phyloP scores from a whole-genome alignment of 2,797 vertebrate species.

The Peromyscus melanophrys region DNA sequence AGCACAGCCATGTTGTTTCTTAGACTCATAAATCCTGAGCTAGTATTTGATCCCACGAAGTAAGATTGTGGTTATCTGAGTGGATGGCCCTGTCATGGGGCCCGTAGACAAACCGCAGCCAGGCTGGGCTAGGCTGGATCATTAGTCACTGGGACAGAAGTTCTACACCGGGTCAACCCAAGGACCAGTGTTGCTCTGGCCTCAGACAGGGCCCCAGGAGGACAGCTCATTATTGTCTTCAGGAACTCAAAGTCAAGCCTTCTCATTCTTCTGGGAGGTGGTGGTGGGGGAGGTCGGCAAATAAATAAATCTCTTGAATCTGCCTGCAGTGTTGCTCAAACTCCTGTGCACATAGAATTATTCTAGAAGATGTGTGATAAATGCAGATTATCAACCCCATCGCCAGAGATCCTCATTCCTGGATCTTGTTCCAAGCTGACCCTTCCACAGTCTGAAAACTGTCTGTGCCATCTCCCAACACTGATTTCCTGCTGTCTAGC shows the following conservation, averaged over 20 bases:
- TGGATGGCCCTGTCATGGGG: conserved; percentile 88
- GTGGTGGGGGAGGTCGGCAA: conserved; percentile 25
- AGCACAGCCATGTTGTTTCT: conserved; percentile 88
- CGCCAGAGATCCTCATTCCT: neutral
- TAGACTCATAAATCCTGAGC: conserved; percentile 90
- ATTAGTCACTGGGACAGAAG: conserved; percentile 85
- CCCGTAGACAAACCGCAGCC: conserved; percentile 88
- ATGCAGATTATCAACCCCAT: neutral
- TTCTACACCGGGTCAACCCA: conserved; percentile 78
- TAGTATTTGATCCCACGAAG: conserved; percentile 87
- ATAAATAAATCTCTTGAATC: conserved; percentile 69
- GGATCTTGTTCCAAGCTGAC: conserved; percentile 1
- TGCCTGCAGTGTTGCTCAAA: conserved; percentile 36
- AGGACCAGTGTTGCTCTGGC: conserved; percentile 75
- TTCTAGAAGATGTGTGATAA: neutral
- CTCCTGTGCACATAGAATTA: neutral
- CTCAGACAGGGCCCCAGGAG: conserved; percentile 77
- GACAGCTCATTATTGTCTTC: conserved; percentile 79
- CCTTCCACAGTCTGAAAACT: neutral
- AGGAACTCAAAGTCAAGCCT: conserved; percentile 76
- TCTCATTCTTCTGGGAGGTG: conserved; percentile 36
- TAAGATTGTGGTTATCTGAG: conserved; percentile 89
- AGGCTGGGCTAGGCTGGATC: conserved; percentile 78
- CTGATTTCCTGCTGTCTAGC: neutral
- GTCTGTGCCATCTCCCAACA: neutral